Base-by-base conservation (phyloP, 2,888 invertebrate genomes). In the Meteorus colon region DNA sequence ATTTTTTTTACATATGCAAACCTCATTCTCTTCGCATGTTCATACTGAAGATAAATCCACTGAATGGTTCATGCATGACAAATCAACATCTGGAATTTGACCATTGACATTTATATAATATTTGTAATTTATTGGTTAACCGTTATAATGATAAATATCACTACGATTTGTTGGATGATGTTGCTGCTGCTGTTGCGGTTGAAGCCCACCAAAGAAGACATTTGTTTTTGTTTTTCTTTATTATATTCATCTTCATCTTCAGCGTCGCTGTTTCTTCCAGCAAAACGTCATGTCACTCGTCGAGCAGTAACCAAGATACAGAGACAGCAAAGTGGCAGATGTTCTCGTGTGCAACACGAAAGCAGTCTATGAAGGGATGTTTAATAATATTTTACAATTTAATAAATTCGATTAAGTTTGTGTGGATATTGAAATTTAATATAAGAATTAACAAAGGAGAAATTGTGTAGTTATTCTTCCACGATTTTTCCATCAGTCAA, bases 131-230 rank as follows among this genome's bases (percentile, higher is more conserved):
- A 55, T 55, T 55, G n/a, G 6, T 55, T 55, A 55, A 55, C 55
- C 19, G 55, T 55, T 55, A 55, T 55, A 55, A 55, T 24, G 19
- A 55, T 55, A 55, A 62, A 62, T 62, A 62, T 62, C n/a, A 62
- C 29, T 2, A 55, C 55, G 10, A 55, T 55, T 55, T 55, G 55
- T 19, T 48, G n/a, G n/a, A n/a, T 55, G 10, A 8, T 55, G 19
- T 2, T 55, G n/a, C 8, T 19, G 19, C 4, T 55, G 55, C 55
- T 31, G 24, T 14, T 41, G 45, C 27, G 24, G 24, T 66, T 45
- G 5, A 65, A 55, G 71, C 55, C 74, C 75, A 75, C 75, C 75
- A 65, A 59, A 65, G 66, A 59, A 41, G 75, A 71, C 27, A 71
- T 55, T 63, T 27, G 6, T 51, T 63, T 65, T 62, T 65, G 19